Evolutionary conservation across 1,140 invertebrate species (phyloP).

Genomic region (Ectropis grisescens): DNA sequence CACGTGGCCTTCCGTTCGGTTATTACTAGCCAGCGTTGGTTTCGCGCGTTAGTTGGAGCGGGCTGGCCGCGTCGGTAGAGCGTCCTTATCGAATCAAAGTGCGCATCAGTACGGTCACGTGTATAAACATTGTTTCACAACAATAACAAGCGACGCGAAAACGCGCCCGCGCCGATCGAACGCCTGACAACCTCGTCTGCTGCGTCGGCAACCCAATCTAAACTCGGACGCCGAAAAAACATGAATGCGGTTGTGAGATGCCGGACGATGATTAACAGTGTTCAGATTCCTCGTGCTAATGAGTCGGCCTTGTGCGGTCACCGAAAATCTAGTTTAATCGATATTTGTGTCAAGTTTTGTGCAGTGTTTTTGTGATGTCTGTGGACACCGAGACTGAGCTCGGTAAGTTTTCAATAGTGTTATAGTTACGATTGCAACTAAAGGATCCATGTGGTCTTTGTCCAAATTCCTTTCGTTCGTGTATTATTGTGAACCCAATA

Average conservation of each 20-base stretch:
- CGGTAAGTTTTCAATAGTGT: slow-evolving; percentile 28
- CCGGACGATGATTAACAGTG: slow-evolving; percentile 22
- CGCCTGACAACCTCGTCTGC: slow-evolving; percentile 12
- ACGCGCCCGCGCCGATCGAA: slow-evolving; percentile 24
- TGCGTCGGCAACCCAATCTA: no score
- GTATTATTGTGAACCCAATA: no score
- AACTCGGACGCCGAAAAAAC: slow-evolving; percentile 14
- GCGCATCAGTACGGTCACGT: slow-evolving; percentile 54
- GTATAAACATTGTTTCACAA: slow-evolving; percentile 63
- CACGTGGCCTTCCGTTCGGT: slow-evolving; percentile 54
- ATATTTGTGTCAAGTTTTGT: no score
- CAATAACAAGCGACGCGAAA: slow-evolving; percentile 53
- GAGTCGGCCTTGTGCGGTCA: no score
- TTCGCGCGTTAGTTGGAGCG: slow-evolving; percentile 54
- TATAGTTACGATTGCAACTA: no score
- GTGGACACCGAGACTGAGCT: slow-evolving; percentile 23
- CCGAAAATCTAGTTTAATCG: no score
- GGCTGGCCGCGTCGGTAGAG: slow-evolving; percentile 39
- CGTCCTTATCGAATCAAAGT: slow-evolving; percentile 39
- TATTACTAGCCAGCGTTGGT: slow-evolving; percentile 40
- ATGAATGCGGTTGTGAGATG: slow-evolving; percentile 14
- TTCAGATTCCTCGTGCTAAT: slow-evolving; percentile 1
- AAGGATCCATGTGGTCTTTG: no score
- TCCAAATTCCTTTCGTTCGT: no score
- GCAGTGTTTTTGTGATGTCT: slow-evolving; percentile 25